A percentile compares a stretch with the other conserved stretches of the same genome.
These are phyloP conservation scores for Pelochelys cantorii DNA, from an alignment of 2,797 vertebrate species.

Conservation along the genomic window DNA sequence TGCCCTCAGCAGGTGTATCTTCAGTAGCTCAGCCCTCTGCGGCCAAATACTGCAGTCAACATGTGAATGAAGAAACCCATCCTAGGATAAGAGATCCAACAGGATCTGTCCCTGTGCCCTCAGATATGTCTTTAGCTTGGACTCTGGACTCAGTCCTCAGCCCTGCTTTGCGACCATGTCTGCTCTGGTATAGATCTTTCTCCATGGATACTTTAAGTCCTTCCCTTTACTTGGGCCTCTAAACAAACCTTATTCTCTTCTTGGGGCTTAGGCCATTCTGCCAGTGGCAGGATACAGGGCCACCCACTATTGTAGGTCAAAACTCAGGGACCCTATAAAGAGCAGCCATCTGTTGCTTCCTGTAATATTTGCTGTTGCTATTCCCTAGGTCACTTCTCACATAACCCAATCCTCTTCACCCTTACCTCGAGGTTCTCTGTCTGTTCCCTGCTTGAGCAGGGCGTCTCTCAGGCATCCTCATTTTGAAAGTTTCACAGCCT, in stretches of 20 bases:
- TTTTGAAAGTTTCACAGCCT: too few species aligned
- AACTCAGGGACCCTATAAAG: background rate
- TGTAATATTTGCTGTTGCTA: background rate
- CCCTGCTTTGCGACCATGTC: background rate
- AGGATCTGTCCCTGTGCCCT: background rate
- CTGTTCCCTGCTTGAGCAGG: too few species aligned
- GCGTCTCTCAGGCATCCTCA: too few species aligned
- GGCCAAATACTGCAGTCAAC: background rate
- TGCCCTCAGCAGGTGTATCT: background rate
- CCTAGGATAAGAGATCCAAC: background rate
- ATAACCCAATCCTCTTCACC: background rate
- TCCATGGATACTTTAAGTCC: background rate
- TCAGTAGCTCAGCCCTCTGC: background rate
- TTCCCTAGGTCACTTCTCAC: background rate
- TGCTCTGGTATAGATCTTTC: background rate
- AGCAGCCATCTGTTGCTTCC: background rate
- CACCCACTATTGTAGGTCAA: background rate
- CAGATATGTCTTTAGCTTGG: background rate
- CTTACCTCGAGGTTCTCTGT: background rate
- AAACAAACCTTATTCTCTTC: background rate
- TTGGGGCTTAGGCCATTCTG: background rate
- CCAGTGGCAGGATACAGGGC: background rate
- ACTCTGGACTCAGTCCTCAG: background rate
- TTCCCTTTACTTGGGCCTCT: background rate
- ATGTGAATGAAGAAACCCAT: background rate